Conservation (phyloP, 2,888 invertebrate genomes). For the Lordiphosa fenestrarum region DNA sequence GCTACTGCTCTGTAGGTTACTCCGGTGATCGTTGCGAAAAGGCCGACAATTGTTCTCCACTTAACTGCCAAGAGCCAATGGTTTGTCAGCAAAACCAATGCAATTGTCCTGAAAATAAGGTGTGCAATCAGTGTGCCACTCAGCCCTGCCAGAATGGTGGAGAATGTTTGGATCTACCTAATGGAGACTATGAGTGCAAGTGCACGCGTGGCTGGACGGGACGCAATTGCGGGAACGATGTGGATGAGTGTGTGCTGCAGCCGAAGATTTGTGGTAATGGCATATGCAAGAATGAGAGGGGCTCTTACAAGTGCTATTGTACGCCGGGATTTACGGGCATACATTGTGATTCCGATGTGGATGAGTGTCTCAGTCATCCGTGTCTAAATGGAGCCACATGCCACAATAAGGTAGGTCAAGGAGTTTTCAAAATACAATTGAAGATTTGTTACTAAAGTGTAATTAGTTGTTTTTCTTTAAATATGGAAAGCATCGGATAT, state of each 20-base stretch:
- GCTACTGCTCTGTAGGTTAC: slow-evolving; percentile 78
- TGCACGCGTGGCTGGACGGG: slow-evolving; percentile 84
- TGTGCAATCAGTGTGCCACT: slow-evolving; percentile 82
- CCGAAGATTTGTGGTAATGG: slow-evolving; percentile 89
- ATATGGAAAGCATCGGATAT: slow-evolving; percentile 80
- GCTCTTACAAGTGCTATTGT: slow-evolving; percentile 92
- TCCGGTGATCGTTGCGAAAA: slow-evolving; percentile 79
- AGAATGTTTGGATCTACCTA: slow-evolving; percentile 83
- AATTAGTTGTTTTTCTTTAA: slow-evolving; percentile 80
- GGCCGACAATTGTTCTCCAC: slow-evolving; percentile 72
- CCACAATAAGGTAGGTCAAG: slow-evolving; percentile 83
- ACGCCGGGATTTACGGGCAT: slow-evolving; percentile 93
- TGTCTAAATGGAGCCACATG: slow-evolving; percentile 92
- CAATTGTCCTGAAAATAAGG: slow-evolving; percentile 78
- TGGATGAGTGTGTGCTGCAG: slow-evolving; percentile 84
- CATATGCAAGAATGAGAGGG: slow-evolving; percentile 89
- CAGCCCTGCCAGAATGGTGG: slow-evolving; percentile 85
- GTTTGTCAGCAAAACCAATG: slow-evolving; percentile 78
- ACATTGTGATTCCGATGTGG: slow-evolving; percentile 91
- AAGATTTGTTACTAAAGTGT: slow-evolving; percentile 66
- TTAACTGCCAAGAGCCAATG: slow-evolving; percentile 79
- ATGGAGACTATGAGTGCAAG: slow-evolving; percentile 82
- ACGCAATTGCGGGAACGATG: slow-evolving; percentile 84
- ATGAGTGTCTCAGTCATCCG: slow-evolving; percentile 92
- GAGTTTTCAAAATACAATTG: background rate